phyloP scores from a whole-genome alignment of 1,140 invertebrate species.

The Bombus pyrosoma region DNA sequence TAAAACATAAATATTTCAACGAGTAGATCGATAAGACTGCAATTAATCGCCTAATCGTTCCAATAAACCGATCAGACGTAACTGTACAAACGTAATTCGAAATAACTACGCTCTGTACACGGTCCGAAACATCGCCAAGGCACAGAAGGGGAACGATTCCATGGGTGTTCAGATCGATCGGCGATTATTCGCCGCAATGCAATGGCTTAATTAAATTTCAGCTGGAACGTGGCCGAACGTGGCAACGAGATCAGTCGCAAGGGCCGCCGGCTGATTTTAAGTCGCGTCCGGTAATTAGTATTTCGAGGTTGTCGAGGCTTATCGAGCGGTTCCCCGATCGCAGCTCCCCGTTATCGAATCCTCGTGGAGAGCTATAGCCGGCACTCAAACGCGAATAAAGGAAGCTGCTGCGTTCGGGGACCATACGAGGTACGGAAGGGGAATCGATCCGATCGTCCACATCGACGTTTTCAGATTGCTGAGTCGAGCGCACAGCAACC shows the following conservation, averaged over 20 bases:
- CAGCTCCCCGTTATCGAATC: conserved; percentile 4
- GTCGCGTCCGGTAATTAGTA: conserved; percentile 27
- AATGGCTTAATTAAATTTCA: conserved; percentile 37
- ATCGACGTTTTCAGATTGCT: conserved; percentile 21
- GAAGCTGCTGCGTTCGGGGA: conserved; percentile 21
- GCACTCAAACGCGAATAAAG: conserved; percentile 36
- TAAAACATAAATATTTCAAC: neutral
- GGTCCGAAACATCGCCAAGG: too few species aligned
- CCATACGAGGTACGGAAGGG: neutral
- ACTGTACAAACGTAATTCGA: neutral
- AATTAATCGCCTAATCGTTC: neutral
- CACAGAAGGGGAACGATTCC: neutral
- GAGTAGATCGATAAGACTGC: too few species aligned
- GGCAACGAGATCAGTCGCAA: neutral
- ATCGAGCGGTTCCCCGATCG: conserved; percentile 9
- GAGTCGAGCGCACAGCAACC: neutral
- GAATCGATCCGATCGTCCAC: conserved; percentile 32
- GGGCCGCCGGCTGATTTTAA: neutral
- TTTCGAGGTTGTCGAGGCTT: conserved; percentile 10
- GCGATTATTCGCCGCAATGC: conserved; percentile 9
- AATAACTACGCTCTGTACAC: neutral
- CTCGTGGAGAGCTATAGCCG: conserved; percentile 2
- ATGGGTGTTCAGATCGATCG: neutral
- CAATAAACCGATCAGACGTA: neutral
- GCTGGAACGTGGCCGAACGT: too few species aligned